Evolutionary conservation across 1,140 invertebrate species (phyloP).

Genomic region (Drosophila littoralis): DNA sequence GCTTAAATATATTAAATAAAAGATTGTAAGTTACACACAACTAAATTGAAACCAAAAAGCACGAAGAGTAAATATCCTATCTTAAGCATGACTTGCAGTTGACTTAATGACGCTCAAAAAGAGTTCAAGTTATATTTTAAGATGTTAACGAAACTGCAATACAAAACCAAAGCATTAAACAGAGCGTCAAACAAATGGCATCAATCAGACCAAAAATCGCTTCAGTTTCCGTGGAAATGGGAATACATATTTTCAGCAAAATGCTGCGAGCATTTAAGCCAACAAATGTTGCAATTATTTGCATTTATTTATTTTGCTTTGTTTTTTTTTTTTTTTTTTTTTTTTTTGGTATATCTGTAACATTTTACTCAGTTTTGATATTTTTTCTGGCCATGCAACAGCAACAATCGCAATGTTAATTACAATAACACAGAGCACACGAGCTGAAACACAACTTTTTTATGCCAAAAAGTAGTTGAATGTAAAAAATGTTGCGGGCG

Average conservation of each 20-base stretch:
- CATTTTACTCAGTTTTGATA: slow-evolving; percentile 5
- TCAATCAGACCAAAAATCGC: not conserved
- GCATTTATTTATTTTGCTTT: not conserved
- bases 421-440: slow-evolving; percentile 42
- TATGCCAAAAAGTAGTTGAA: slow-evolving; percentile 22
- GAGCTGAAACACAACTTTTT: slow-evolving; percentile 29
- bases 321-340: not conserved
- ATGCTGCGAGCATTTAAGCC: slow-evolving; percentile 14
- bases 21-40: no score
- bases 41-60: no score
- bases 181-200: not conserved
- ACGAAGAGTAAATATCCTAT: no score
- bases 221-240: not conserved
- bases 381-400: not conserved
- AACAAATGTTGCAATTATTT: slow-evolving; percentile 26
- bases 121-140: no score
- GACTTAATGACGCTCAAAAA: no score
- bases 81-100: no score
- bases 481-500: slow-evolving; percentile 48
- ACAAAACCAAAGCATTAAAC: not conserved
- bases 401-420: slow-evolving; percentile 56
- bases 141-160: not conserved
- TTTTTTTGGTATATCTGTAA: slow-evolving; percentile 9
- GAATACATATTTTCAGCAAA: not conserved
- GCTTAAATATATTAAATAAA: no score